Evolutionary conservation across 2,888 invertebrate genomes (phyloP).

Genomic region (Tryphoninae sp.): DNA sequence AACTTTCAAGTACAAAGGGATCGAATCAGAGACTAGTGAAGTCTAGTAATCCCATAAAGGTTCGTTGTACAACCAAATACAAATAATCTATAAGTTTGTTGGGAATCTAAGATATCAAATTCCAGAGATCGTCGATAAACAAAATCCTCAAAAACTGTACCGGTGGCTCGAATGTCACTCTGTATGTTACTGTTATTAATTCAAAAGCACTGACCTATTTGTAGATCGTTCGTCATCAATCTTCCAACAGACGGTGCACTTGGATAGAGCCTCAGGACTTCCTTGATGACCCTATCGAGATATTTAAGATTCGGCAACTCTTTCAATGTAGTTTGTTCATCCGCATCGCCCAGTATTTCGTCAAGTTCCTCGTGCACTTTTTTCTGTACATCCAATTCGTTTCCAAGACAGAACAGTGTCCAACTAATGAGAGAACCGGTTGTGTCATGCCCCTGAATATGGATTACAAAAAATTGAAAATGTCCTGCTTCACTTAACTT

Average conservation of each 20-base stretch:
- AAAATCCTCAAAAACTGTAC: background rate
- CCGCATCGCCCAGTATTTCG: slow-evolving; percentile 77
- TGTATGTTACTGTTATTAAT: background rate
- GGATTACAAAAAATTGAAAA: slow-evolving; percentile 22
- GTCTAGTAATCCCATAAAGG: too few species aligned
- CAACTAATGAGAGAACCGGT: slow-evolving; percentile 83
- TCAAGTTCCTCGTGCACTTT: slow-evolving; percentile 82
- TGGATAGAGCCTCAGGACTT: slow-evolving; percentile 83
- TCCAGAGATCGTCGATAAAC: background rate
- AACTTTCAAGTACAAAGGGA: too few species aligned
- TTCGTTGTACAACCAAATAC: too few species aligned
- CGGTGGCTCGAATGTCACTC: too few species aligned
- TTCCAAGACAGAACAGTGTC: slow-evolving; percentile 82
- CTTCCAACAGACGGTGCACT: slow-evolving; percentile 83
- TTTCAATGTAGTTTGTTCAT: slow-evolving; percentile 72
- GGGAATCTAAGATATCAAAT: background rate
- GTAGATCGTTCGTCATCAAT: slow-evolving; percentile 80
- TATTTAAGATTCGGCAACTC: slow-evolving; percentile 81
- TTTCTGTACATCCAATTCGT: slow-evolving; percentile 81
- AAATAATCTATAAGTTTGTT: too few species aligned
- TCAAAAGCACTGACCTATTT: slow-evolving; percentile 75
- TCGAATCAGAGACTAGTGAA: too few species aligned
- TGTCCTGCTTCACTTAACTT: background rate
- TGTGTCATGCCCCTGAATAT: slow-evolving; percentile 82
- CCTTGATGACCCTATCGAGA: slow-evolving; percentile 84